Evolutionary conservation across 1,140 invertebrate species (phyloP), one percentile per base, ranked within the genome.

Genomic region (Heliconius nattereri): DNA sequence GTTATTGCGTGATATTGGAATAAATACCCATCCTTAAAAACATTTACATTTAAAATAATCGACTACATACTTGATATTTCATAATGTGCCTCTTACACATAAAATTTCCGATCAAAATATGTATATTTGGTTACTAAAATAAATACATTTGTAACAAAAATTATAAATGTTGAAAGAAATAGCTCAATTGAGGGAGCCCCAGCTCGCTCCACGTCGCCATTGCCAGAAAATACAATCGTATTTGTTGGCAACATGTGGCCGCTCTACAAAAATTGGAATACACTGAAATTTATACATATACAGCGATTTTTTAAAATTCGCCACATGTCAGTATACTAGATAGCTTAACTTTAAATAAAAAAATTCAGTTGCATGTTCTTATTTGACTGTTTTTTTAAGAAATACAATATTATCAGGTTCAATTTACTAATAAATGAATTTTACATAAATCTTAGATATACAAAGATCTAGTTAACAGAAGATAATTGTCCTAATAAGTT

Each of bases 181-280:
- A 83, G 54, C 78, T 78, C 78, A 83, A 83, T 80, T 66, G 81
- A 72, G 45, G 29, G 37, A 78, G 60, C 66, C 66, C 45, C 20
- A 45, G 72, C 77, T 57, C 49, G 29, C 74, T 73, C 71, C 71
- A 71, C 35, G 78, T 77, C 76, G 73, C 76, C 72, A 80, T 84
- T 81, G 82, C 76, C 78, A 79, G 72, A 81, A 80, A 81, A 85
- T 81, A 80, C 84, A 84, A 82, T 82, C 78, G 78, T 82, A 81
- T 85, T 85, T 83, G 77, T 79, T 84, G 76, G 79, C 72, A 85
- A 79, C 79, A 85, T 83, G 84, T 83, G 82, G 81, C 76, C 66
- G 76, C 71, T 76, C 74, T 78, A 75, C 83, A 80, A 82, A 82
- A 78, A 82, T 84, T 81, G 78, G 78, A 84, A 84, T 82, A 80